Conservation (phyloP, 2,797 vertebrate genomes). For the Hydrocynus forskahlii region DNA sequence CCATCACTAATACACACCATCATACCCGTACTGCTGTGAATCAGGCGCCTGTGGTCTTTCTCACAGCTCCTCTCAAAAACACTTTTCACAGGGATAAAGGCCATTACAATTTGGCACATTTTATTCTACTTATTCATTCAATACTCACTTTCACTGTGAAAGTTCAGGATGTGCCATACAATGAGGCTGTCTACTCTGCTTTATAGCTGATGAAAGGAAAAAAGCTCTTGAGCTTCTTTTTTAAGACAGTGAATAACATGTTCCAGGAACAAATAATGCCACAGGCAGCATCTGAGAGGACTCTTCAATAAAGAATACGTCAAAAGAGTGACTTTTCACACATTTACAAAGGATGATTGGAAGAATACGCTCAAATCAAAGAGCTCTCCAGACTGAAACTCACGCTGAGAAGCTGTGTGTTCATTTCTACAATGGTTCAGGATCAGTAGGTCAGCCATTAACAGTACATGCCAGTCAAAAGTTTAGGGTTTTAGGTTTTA, state of each 20-base stretch:
- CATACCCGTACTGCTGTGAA: too few relatives aligned
- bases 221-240: constrained; percentile 24
- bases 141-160: neutral
- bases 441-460: neutral
- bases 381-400: neutral
- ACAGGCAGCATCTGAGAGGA: neutral
- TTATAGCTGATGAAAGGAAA: constrained; percentile 6
- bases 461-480: too few relatives aligned
- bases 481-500: neutral
- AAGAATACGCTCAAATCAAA: neutral
- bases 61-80: neutral
- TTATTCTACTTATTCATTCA: neutral
- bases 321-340: constrained; percentile 13
- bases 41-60: neutral
- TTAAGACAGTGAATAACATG: constrained; percentile 32
- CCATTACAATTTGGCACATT: neutral
- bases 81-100: neutral
- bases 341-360: neutral
- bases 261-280: constrained; percentile 24
- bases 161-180: neutral
- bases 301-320: constrained; percentile 22
- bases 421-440: neutral
- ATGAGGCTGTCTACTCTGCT: neutral
- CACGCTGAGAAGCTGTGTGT: neutral
- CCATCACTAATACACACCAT: too few relatives aligned